Evolutionary conservation across 2,113 vertebrate species (phyloP), one percentile per base, ranked within the genome.

Genomic region (Hippoglossus stenolepis): DNA sequence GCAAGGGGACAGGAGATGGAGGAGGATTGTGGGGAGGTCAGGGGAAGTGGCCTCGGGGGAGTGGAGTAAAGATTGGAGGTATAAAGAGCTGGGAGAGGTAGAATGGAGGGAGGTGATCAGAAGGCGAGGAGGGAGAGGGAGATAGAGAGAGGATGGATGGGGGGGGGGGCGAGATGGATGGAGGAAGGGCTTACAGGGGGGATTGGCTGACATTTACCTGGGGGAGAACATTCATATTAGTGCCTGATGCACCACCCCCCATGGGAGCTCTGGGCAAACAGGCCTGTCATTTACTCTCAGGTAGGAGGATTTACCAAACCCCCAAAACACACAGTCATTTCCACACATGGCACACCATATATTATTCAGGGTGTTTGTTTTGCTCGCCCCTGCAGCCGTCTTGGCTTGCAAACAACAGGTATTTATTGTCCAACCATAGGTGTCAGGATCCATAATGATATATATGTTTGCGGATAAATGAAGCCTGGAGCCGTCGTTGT

Each of bases 131-230:
- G 17, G 60, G 43, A 5, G n/a, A 15, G 20, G 78, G 14, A 14
- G 10, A 12, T 11, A 13, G 38, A 31, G 43, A 45, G 49, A 13
- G 45, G 62, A 49, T 61, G 71, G 8, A 18, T 13, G 13, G 23
- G 78, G 28, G 4, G 28, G 28, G 28, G 31, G 31, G 31, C 70
- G 51, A 49, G 74, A 71, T 65, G 85, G 72, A 75, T 47, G 43
- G 63, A 64, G 51, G 65, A 43, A 77, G 53, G 70, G 84, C 87
- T 90, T 90, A 80, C 57, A 49, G 80, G 76, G 81, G 84, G 82
- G 87, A 86, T 70, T 82, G 83, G 86, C 80, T 94, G 94, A 94
- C 93, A 93, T 94, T 95, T 93, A 94, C 90, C 91, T 92, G 82
- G 51, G 91, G 87, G 91, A 88, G 81, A 82, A 83, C 83, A 89